Evolutionary conservation across 2,888 invertebrate species (phyloP), one percentile per base, ranked within the genome.

Genomic region (Acleris holmiana): DNA sequence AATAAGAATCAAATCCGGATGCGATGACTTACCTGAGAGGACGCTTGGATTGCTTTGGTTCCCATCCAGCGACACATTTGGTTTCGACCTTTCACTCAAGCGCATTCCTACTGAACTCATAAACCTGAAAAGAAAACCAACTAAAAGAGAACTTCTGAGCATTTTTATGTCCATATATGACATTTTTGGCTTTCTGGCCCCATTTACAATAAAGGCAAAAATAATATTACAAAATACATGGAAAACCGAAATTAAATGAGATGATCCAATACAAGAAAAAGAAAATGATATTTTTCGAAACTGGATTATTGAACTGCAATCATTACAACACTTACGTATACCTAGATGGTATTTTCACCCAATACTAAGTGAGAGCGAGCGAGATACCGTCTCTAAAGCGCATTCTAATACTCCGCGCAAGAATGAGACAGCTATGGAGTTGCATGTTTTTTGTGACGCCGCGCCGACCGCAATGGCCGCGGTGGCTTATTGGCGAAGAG

Each of bases 41-140:
- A 54, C 65, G 13, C 64, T 69, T 13, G 67, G 69, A 4, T 40
- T 69, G 21, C 23, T 62, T 1, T 69, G 69, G 67, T 50, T 21
- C n/a, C 61, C 61, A 2, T 10, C 46, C 10, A 4, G 7, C 2
- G 55, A 55, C 41, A 51, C 41, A 2, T 15, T 69, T 0, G 46
- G 44, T 3, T 67, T 65, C 18, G 56, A 65, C 29, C 7, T 67
- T 4, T 53, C 62, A 10, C 44, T 67, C 0, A 51, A 59, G n/a
- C 44, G 47, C 17, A 55, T 64, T 19, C 53, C 65, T 1, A 19
- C 51, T 10, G 61, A 65, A 21, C 44, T 69, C 10, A 5, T 67
- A 23, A 18, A 46, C 4, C 51, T 40, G 10, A 48, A 47, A 29
- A 19, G 35, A 47, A 54, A 13, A 29, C 67, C 65, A 15, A 67